Evolutionary conservation across 2,888 invertebrate genomes (phyloP), one percentile per base, ranked within the genome.

Genomic region (Saturnia japonica): DNA sequence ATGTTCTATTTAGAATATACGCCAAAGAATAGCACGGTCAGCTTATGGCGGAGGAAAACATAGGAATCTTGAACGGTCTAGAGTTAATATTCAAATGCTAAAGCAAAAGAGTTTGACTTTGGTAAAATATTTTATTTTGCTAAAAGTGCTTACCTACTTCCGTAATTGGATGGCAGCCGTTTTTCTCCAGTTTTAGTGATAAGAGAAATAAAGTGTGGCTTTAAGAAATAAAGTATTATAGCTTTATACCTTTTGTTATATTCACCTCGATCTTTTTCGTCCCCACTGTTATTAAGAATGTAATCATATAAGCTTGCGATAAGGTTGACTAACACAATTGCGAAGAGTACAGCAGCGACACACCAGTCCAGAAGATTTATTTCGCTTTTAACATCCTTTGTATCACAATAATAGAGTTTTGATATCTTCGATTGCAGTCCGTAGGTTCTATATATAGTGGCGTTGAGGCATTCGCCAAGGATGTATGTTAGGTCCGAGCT

Each of bases 381-480:
- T 25, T 60, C 57, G 6, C 57, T 60, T 60, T 19, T 25, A 1
- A 70, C 16, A 68, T 75, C 76, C n/a, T 74, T 70, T 34, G 28
- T 73, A 51, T 78, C 77, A 22, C 77, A 79, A 68, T 78, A 77
- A 60, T 75, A 73, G 43, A 82, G 69, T 11, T 72, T 51, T 12
- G 74, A 45, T 0, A 81, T 25, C 14, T 74, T 74, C 6, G 78
- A 77, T 60, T 79, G 74, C n/a, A 85, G 43, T 1, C 74, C 75
- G 60, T 80, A 80, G 12, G 78, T 67, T 8, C 73, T 71, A 64
- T 74, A 74, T 2, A 81, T 72, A 43, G 76, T 71, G 60, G 77
- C 75, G 66, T 82, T 82, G 12, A 82, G 71, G 77, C 84, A 84
- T 74, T 68, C 73, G 72, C 73, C 77, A 74, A 83, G 77, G 74